A percentile compares a stretch with the other conserved stretches of the same genome.
phyloP scores from a whole-genome alignment of 1,140 invertebrate genomes.

The Eueides isabella region DNA sequence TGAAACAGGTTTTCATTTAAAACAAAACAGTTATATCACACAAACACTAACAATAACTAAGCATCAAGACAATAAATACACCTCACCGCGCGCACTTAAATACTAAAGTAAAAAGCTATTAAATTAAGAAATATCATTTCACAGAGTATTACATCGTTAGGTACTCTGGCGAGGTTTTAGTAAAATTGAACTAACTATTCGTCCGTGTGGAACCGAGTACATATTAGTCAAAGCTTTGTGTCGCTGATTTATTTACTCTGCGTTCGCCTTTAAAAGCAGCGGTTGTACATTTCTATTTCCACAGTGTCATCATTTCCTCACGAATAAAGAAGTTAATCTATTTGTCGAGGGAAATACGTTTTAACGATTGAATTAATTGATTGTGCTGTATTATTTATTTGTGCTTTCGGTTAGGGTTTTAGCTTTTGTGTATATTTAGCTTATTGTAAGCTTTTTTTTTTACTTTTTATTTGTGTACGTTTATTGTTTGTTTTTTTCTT shows the following conservation, averaged over 20 bases:
- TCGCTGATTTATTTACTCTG: constrained; percentile 46
- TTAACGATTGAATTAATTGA: constrained; percentile 26
- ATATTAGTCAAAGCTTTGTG: constrained; percentile 47
- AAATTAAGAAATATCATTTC: constrained; percentile 2
- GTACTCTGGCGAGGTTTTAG: background rate
- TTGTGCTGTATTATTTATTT: constrained; percentile 10
- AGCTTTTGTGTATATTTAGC: no score
- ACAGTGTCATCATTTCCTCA: constrained; percentile 35
- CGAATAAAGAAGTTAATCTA: constrained; percentile 31
- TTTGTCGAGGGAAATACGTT: constrained; percentile 25
- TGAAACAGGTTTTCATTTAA: no score
- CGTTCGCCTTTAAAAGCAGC: constrained; percentile 41
- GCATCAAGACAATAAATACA: background rate
- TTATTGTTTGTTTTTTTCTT: no score
- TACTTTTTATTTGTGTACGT: background rate
- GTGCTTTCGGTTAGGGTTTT: background rate
- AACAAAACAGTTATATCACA: no score
- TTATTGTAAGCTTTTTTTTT: no score
- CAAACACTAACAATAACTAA: background rate
- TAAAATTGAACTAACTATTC: constrained; percentile 28
- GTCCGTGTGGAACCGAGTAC: constrained; percentile 33
- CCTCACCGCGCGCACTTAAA: background rate
- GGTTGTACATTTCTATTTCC: constrained; percentile 45
- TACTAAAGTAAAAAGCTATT: background rate
- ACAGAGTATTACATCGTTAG: background rate